phyloP scores from a whole-genome alignment of 1,140 invertebrate genomes.

The Ruditapes philippinarum region DNA sequence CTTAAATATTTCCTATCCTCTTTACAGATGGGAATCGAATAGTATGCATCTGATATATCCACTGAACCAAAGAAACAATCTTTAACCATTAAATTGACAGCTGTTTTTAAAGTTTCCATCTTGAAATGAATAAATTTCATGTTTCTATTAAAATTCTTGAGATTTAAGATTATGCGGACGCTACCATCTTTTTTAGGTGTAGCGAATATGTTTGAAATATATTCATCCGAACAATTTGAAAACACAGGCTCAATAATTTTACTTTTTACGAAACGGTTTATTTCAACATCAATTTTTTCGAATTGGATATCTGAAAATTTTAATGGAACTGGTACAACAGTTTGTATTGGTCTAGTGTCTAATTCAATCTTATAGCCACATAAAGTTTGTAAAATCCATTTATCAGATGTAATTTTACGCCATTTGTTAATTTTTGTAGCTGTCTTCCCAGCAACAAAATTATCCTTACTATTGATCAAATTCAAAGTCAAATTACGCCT shows the following conservation, averaged over 20 bases:
- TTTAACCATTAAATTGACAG: slow-evolving; percentile 45
- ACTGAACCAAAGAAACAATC: slow-evolving; percentile 66
- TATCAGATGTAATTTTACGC: slow-evolving; percentile 50
- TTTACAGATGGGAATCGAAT: slow-evolving; percentile 43
- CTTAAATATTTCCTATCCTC: slow-evolving; percentile 49
- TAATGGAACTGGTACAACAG: not conserved
- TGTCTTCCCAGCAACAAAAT: slow-evolving; percentile 33
- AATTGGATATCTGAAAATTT: not conserved
- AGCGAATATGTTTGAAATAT: slow-evolving; percentile 68
- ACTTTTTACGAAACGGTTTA: slow-evolving; percentile 21
- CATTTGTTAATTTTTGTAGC: not conserved
- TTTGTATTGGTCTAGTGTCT: not conserved
- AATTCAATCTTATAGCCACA: slow-evolving; percentile 54
- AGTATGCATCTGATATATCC: slow-evolving; percentile 66
- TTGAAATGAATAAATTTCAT: slow-evolving; percentile 67
- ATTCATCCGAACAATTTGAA: not conserved
- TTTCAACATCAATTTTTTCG: not conserved
- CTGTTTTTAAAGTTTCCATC: slow-evolving; percentile 67
- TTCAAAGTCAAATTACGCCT: not conserved
- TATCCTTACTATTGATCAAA: not conserved
- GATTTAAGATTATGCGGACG: slow-evolving; percentile 61
- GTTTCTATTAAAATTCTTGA: slow-evolving; percentile 58
- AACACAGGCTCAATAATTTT: slow-evolving; percentile 18
- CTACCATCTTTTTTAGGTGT: slow-evolving; percentile 63
- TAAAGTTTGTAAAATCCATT: slow-evolving; percentile 45